These are phyloP conservation scores for Galago senegalensis DNA, from an alignment of 2,797 vertebrate genomes.

Conservation along the genomic window DNA sequence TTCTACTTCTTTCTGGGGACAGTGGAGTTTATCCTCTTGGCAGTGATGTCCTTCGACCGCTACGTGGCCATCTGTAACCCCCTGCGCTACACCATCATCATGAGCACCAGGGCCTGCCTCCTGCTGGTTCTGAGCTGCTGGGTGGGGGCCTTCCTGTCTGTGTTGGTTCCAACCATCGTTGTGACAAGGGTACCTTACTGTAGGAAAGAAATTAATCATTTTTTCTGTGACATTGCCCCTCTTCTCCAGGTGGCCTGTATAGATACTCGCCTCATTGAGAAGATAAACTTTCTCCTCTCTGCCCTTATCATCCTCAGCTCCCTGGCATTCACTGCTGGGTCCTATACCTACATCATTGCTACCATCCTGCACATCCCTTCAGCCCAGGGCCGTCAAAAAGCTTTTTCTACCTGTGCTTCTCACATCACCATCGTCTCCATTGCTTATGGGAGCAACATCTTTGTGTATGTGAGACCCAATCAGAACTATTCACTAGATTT, in stretches of 20 bases:
- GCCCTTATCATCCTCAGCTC: slow-evolving; percentile 67
- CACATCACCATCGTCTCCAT: slow-evolving; percentile 57
- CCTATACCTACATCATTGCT: slow-evolving; percentile 67
- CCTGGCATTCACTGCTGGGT: slow-evolving; percentile 41
- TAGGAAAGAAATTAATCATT: slow-evolving; percentile 71
- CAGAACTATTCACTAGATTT: slow-evolving; percentile 62
- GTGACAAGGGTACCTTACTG: slow-evolving; percentile 55
- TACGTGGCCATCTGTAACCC: slow-evolving; percentile 71
- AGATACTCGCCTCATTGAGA: slow-evolving; percentile 19
- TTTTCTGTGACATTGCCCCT: slow-evolving; percentile 75
- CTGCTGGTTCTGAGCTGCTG: slow-evolving; percentile 63
- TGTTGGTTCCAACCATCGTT: slow-evolving; percentile 38
- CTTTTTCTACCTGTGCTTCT: slow-evolving; percentile 35
- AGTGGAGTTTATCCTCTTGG: slow-evolving; percentile 71
- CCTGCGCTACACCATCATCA: slow-evolving; percentile 41
- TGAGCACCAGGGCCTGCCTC: slow-evolving; percentile 57
- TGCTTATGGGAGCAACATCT: slow-evolving; percentile 56
- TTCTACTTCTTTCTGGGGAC: slow-evolving; percentile 75
- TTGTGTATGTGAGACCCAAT: slow-evolving; percentile 71
- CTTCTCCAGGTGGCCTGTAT: slow-evolving; percentile 55
- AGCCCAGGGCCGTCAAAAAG: not conserved
- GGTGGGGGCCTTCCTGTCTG: slow-evolving; percentile 19
- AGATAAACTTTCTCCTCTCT: slow-evolving; percentile 62
- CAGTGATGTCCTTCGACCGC: slow-evolving; percentile 58
- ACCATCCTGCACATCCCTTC: slow-evolving; percentile 47